Conservation (phyloP, 2,888 invertebrate species). For the Drosophila aldrichi region DNA sequence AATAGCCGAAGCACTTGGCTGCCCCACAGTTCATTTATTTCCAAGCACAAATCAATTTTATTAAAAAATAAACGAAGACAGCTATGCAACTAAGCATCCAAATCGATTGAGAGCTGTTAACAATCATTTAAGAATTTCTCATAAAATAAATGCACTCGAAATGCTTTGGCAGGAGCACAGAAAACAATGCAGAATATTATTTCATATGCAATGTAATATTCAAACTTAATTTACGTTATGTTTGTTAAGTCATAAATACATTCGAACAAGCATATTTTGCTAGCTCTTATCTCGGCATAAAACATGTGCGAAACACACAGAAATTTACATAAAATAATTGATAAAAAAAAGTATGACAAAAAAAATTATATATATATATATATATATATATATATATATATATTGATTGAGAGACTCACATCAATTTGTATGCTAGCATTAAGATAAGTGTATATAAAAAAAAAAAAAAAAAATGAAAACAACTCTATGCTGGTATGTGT, state of each 20-base stretch:
- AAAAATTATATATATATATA: conserved; percentile 26
- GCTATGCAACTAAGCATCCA: background rate
- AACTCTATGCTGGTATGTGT: conserved; percentile 47
- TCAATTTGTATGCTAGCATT: conserved; percentile 37
- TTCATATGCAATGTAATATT: conserved; percentile 3
- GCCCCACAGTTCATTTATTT: conserved; percentile 4
- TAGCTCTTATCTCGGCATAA: conserved; percentile 49
- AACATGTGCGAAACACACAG: conserved; percentile 22
- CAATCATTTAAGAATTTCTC: background rate
- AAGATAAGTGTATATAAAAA: conserved; percentile 63
- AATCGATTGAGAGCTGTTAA: background rate
- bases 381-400: conserved; percentile 7
- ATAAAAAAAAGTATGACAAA: conserved; percentile 29
- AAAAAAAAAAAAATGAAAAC: background rate
- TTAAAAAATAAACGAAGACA: background rate
- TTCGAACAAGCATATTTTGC: conserved; percentile 25
- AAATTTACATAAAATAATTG: conserved; percentile 40
- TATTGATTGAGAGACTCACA: conserved; percentile 52
- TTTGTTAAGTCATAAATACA: conserved; percentile 22
- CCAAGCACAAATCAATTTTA: conserved; percentile 3
- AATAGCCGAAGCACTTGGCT: background rate
- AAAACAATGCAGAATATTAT: background rate
- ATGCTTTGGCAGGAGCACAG: background rate
- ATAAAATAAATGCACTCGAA: conserved; percentile 6
- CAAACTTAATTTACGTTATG: conserved; percentile 18